A percentile compares a stretch with the other conserved stretches of the same genome.
These are phyloP conservation scores for Hetaerina americana DNA, from an alignment of 1,140 invertebrate species.

Conservation along the genomic window DNA sequence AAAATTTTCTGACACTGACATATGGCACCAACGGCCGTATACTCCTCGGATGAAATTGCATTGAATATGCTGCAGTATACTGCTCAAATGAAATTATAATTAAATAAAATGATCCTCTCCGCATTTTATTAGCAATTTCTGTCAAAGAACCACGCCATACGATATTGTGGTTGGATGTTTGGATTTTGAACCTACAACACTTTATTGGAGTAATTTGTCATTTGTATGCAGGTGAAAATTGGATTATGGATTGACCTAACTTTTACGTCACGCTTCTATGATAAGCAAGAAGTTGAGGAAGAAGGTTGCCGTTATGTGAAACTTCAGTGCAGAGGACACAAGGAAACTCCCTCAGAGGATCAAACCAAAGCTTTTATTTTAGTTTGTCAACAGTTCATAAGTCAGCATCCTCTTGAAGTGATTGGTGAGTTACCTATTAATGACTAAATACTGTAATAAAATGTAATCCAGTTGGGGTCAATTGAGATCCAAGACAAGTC, in stretches of 20 bases:
- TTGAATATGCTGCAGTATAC: too few species aligned
- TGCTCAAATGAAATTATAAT: too few species aligned
- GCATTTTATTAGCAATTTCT: too few species aligned
- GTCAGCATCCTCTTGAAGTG: conserved; percentile 60
- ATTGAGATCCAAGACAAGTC: not conserved
- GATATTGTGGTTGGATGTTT: conserved; percentile 1
- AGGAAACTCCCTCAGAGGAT: conserved; percentile 59
- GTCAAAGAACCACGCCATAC: too few species aligned
- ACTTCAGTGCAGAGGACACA: conserved; percentile 74
- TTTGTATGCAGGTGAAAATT: conserved; percentile 57
- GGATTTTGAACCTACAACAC: conserved; percentile 1
- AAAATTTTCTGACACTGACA: too few species aligned
- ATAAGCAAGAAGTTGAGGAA: conserved; percentile 60
- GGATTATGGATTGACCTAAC: conserved; percentile 95
- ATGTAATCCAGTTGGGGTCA: not conserved
- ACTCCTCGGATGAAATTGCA: too few species aligned
- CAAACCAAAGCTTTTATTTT: conserved; percentile 67
- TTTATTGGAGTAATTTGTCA: conserved; percentile 11
- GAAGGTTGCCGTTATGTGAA: conserved; percentile 70
- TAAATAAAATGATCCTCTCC: too few species aligned
- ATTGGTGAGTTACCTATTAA: conserved; percentile 38
- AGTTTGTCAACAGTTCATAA: conserved; percentile 63
- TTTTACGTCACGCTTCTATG: conserved; percentile 87
- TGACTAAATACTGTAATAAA: not conserved
- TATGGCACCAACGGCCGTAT: too few species aligned